A percentile compares a stretch with the other conserved stretches of the same genome.
phyloP scores from a whole-genome alignment of 2,888 invertebrate species.

The Bruchidius siliquastri region DNA sequence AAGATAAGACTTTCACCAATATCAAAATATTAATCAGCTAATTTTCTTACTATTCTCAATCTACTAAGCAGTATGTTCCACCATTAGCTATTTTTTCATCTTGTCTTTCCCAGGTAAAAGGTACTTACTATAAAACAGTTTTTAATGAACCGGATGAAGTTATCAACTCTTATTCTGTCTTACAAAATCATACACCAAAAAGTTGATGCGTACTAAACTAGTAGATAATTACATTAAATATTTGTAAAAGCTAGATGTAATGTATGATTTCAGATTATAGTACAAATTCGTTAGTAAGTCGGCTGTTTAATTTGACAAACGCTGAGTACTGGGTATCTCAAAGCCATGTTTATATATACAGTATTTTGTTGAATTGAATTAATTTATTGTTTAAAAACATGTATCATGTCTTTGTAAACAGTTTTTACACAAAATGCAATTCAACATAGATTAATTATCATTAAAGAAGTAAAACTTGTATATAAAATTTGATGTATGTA shows the following conservation, averaged over 20 bases:
- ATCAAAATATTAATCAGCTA: no score
- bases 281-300: slow-evolving; percentile 29
- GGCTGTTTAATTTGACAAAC: not conserved
- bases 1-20: no score
- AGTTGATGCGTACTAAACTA: not conserved
- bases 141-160: no score
- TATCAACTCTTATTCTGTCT: no score
- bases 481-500: slow-evolving; percentile 50
- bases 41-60: no score
- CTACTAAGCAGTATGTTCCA: no score
- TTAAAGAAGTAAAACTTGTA: slow-evolving; percentile 42
- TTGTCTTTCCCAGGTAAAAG: no score
- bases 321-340: slow-evolving; percentile 11
- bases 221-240: not conserved
- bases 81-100: no score
- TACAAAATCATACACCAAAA: not conserved
- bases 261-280: slow-evolving; percentile 18
- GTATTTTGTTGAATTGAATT: slow-evolving; percentile 23
- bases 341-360: slow-evolving; percentile 24
- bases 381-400: slow-evolving; percentile 21
- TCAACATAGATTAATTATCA: slow-evolving; percentile 35
- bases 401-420: slow-evolving; percentile 19
- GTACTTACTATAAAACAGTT: no score
- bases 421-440: slow-evolving; percentile 32
- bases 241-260: not conserved